These are phyloP conservation scores for Drosophila funebris DNA, from an alignment of 1,140 invertebrate genomes.

Conservation along the genomic window DNA sequence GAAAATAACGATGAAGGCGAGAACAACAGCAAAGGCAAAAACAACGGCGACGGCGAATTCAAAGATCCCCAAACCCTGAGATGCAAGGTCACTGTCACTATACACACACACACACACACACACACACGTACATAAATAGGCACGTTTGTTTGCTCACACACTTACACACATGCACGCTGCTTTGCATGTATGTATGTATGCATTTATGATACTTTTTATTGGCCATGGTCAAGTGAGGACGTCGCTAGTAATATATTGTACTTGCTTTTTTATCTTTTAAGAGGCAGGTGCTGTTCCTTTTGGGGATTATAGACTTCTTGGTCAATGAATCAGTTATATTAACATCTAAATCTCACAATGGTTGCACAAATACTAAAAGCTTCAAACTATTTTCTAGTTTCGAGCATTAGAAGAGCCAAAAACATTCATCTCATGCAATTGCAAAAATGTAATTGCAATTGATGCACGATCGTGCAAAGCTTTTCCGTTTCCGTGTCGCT, in stretches of 20 bases:
- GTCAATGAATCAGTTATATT: not conserved
- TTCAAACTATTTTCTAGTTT: conserved; percentile 38
- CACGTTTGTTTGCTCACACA: no score
- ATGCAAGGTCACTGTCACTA: conserved; percentile 15
- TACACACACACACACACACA: not conserved
- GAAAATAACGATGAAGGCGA: not conserved
- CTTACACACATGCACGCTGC: not conserved
- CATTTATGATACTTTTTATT: not conserved
- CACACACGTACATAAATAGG: not conserved
- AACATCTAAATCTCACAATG: conserved; percentile 35
- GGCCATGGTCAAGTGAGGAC: not conserved
- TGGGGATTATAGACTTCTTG: not conserved
- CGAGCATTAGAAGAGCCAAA: conserved; percentile 22
- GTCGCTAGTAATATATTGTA: not conserved
- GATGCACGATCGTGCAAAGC: conserved; percentile 33
- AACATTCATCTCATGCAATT: conserved; percentile 6
- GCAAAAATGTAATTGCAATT: conserved; percentile 22
- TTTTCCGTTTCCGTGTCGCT: conserved; percentile 38
- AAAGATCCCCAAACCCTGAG: not conserved
- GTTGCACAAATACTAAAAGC: conserved; percentile 55
- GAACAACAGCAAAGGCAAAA: not conserved
- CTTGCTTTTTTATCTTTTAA: conserved; percentile 9
- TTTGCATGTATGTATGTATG: not conserved
- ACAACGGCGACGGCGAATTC: not conserved
- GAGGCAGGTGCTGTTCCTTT: not conserved